Evolutionary conservation across 1,140 invertebrate genomes (phyloP), one percentile per base, ranked within the genome.

Genomic region (Aleiodes sp.): DNA sequence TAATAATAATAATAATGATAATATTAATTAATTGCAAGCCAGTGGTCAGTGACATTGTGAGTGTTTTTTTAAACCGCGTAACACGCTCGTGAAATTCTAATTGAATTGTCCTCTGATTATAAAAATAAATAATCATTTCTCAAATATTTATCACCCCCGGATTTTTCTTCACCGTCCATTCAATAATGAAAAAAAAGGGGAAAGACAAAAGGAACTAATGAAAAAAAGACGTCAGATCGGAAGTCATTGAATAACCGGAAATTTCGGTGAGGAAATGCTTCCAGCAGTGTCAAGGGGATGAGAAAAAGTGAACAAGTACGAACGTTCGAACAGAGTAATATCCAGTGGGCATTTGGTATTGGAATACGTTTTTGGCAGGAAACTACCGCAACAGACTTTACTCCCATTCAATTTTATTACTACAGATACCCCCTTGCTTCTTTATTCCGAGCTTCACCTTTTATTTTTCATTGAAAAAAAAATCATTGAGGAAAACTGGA

Each of bases 81-180:
- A 64, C 26, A 37, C 9, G 21, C 26, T 39, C 62, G 62, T 64
- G 26, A 28, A 14, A 28, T 41, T 43, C 28, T 16, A 21, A 64
- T 64, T 63, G 21, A 64, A 64, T 37, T 46, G 24, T 24, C 62
- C 87, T 87, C 83, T 84, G 85, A 87, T 83, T 86, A 81, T 83
- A 85, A 57, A 57, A 2, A 24, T n/a, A 2, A 39, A 16, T 29
- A n/a, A n/a, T n/a, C n/a, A n/a, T n/a, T n/a, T 7, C 52, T 46
- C 9, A 12, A 66, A 56, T 26, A 67, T 57, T 59, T 16, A 16
- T 16, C 37, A 14, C 10, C 12, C 3, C 10, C 37, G 37, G 1
- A 1, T 43, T 16, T 43, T n/a, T 43, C 39, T 16, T 14, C 19
- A 2, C 39, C 19, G 7, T 14, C 14, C 8, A 16, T 16, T 4